Percentiles rank a stretch among this genome's conserved stretches.
phyloP scores from a whole-genome alignment of 64 coral and sea anemone species.

The Pocillopora verrucosa region DNA sequence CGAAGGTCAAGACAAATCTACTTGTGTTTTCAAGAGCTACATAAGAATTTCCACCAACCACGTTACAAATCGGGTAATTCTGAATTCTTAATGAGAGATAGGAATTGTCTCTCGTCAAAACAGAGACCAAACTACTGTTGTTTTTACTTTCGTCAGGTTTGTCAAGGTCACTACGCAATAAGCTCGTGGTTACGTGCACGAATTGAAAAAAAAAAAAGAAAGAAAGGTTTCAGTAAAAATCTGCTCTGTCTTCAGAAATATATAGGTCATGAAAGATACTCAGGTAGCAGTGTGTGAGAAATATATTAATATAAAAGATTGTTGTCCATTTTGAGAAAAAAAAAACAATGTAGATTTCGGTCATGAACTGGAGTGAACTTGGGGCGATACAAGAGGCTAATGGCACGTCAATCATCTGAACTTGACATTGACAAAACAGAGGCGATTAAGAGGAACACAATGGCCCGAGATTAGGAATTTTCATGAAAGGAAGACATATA shows the following conservation, averaged over 20 bases:
- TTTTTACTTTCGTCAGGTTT: background rate
- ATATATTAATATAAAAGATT: background rate
- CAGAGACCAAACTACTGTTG: background rate
- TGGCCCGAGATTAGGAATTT: background rate
- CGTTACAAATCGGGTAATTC: background rate
- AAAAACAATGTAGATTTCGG: background rate
- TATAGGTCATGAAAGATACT: background rate
- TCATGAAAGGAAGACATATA: background rate
- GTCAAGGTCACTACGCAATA: constrained; percentile 2
- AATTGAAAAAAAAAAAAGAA: background rate
- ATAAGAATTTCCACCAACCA: background rate
- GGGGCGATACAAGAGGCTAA: background rate
- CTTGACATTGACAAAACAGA: background rate
- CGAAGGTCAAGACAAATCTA: constrained; percentile 13
- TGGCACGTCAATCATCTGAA: background rate
- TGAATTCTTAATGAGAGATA: background rate
- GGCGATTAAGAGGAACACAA: background rate
- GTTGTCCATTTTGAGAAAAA: background rate
- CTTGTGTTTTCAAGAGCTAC: background rate
- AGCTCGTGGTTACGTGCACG: too few relatives aligned
- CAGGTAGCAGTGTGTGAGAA: background rate
- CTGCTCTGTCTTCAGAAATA: background rate
- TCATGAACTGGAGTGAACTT: constrained; percentile 27
- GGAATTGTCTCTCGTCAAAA: background rate
- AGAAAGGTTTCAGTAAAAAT: background rate